A percentile compares a stretch with the other conserved stretches of the same genome.
Evolutionary conservation across 35 echinoderm and acorn worm genomes (phyloP).

Genomic region (Apostichopus parvimensis): DNA sequence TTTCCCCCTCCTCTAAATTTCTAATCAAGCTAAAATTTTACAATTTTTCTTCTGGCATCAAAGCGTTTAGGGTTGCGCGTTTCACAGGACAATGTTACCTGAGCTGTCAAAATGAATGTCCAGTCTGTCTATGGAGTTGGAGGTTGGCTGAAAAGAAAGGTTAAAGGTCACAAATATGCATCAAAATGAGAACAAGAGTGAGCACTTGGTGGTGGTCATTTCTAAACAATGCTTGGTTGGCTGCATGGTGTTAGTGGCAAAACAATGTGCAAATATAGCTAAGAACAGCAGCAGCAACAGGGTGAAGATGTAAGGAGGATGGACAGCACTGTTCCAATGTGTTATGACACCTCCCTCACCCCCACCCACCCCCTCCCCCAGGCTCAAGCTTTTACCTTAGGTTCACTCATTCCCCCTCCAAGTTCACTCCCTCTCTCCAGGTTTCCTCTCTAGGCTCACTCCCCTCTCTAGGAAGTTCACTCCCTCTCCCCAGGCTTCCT

Average conservation of each 20-base stretch:
- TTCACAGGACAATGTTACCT: conserved; percentile 25
- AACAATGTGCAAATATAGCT: not conserved
- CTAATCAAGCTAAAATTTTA: not conserved
- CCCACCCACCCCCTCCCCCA: too few relatives aligned
- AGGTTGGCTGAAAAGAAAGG: conserved; percentile 43
- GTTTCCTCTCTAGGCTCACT: too few relatives aligned
- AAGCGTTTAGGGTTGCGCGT: not conserved
- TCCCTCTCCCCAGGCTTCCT: too few relatives aligned
- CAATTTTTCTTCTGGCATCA: not conserved
- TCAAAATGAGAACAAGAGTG: conserved; percentile 17
- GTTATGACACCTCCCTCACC: too few relatives aligned
- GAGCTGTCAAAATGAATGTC: conserved; percentile 34
- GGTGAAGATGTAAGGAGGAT: not conserved
- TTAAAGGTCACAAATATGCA: conserved; percentile 31
- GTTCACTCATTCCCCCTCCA: too few relatives aligned
- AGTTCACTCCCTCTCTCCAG: too few relatives aligned
- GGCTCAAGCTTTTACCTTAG: too few relatives aligned
- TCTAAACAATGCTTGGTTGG: not conserved
- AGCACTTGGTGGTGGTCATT: not conserved
- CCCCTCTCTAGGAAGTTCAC: too few relatives aligned
- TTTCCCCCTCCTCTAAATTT: too few relatives aligned
- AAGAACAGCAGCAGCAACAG: not conserved
- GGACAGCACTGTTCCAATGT: not conserved
- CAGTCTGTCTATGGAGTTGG: conserved; percentile 48
- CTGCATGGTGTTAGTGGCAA: too few relatives aligned